Evolutionary conservation across 2,113 vertebrate genomes (phyloP), one percentile per base, ranked within the genome.

Genomic region (Tetrax tetrax): DNA sequence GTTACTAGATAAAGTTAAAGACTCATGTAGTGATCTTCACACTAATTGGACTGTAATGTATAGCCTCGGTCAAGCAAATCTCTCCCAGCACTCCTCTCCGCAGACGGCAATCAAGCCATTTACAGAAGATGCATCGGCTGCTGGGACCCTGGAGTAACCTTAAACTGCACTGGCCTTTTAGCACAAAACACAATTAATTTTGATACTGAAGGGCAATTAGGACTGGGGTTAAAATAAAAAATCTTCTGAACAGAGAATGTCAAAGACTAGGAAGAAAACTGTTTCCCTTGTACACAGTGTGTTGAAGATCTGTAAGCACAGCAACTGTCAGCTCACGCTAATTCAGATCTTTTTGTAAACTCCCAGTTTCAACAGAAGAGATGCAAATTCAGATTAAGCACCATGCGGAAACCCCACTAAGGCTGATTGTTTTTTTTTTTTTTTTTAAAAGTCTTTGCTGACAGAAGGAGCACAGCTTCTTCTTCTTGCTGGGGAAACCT

Each of bases 1-100:
- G 97, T 98, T 98, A 92, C 97, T 97, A 98, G 98, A 98, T 98
- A 98, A 98, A 98, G 98, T 95, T 98, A 98, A 98, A 98, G 97
- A 98, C 97, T 98, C 97, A 64, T 97, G 98, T 96, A 97, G 97
- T 96, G 97, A 98, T 98, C 98, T 90, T 97, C 97, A 97, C 98
- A 97, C 98, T 98, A 98, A 98, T 98, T 98, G 98, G 98, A 98
- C 98, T 97, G 98, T 98, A 98, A 98, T 98, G 98, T 98, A 98
- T 98, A 98, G 98, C 97, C 97, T 97, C 91, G 97, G 98, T 98
- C 98, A 98, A 97, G 98, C 96, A 98, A 98, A 98, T 97, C 97
- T 97, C 97, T 98, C 97, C 97, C 97, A 97, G 98, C 97, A 97
- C 97, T 98, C 95, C 97, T 98, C 96, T 98, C 97, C 43, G 92